phyloP scores from a whole-genome alignment of 1,140 invertebrate species.

The Linepithema humile region DNA sequence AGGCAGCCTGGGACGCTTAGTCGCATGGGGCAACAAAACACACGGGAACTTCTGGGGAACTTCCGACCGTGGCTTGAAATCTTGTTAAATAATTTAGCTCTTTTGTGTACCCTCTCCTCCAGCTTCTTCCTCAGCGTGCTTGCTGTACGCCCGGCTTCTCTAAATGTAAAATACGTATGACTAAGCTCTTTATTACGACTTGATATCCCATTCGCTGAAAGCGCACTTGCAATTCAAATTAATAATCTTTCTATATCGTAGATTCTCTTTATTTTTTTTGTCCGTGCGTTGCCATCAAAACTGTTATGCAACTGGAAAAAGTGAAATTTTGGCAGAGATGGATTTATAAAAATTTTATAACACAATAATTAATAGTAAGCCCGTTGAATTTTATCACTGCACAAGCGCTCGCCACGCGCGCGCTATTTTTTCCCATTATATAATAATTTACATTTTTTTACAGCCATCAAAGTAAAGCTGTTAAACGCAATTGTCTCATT shows the following conservation, averaged over 20 bases:
- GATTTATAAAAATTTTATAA: slow-evolving; percentile 2
- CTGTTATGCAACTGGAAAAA: background rate
- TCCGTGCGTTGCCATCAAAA: background rate
- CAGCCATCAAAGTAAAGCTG: too few species aligned
- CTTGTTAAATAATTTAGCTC: slow-evolving; percentile 61
- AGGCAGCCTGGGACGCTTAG: slow-evolving; percentile 52
- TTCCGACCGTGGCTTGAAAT: slow-evolving; percentile 61
- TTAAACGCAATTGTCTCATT: too few species aligned
- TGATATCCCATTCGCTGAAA: slow-evolving; percentile 51
- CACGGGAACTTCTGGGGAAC: slow-evolving; percentile 51
- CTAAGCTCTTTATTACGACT: slow-evolving; percentile 56
- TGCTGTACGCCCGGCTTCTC: slow-evolving; percentile 30
- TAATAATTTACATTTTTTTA: too few species aligned
- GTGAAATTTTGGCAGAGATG: background rate
- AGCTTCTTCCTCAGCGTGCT: slow-evolving; percentile 28
- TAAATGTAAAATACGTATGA: slow-evolving; percentile 57
- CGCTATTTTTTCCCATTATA: too few species aligned
- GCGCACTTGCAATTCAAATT: slow-evolving; percentile 41
- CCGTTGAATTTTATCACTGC: background rate
- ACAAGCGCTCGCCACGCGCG: too few species aligned
- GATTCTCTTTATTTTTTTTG: slow-evolving; percentile 10
- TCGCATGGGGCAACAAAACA: slow-evolving; percentile 47
- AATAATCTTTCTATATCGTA: slow-evolving; percentile 12
- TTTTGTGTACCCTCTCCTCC: slow-evolving; percentile 43
- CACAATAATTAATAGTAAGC: background rate